These are phyloP conservation scores for Alosa sapidissima DNA, from an alignment of 2,797 vertebrate genomes.

Conservation along the genomic window DNA sequence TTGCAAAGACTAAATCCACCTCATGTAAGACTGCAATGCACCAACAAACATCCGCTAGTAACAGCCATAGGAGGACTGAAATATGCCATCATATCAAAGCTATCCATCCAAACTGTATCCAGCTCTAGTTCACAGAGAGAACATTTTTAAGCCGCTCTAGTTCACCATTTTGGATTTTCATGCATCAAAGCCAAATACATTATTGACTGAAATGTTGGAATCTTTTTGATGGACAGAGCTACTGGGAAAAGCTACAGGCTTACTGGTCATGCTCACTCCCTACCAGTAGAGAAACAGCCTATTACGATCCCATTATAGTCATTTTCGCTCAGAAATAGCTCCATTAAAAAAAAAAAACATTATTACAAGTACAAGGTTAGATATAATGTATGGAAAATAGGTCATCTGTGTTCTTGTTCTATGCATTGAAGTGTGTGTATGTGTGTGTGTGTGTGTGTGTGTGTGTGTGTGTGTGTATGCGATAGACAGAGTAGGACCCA, in stretches of 20 bases:
- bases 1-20: neutral
- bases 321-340: neutral
- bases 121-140: neutral
- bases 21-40: neutral
- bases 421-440: neutral
- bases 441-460: neutral
- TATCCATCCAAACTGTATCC: neutral
- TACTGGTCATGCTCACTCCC: neutral
- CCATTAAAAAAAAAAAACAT: neutral
- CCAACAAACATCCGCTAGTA: neutral
- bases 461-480: neutral
- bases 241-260: neutral
- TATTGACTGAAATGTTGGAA: neutral
- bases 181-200: neutral
- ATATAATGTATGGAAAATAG: neutral
- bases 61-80: neutral
- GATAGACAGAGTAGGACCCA: neutral
- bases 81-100: neutral
- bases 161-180: neutral
- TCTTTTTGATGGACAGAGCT: neutral
- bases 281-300: neutral
- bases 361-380: neutral
- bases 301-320: neutral
- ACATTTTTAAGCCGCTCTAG: neutral
- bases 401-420: conserved; percentile 18